Evolutionary conservation across 2,113 vertebrate genomes (phyloP).

Genomic region (Rhagologus leucostigma): DNA sequence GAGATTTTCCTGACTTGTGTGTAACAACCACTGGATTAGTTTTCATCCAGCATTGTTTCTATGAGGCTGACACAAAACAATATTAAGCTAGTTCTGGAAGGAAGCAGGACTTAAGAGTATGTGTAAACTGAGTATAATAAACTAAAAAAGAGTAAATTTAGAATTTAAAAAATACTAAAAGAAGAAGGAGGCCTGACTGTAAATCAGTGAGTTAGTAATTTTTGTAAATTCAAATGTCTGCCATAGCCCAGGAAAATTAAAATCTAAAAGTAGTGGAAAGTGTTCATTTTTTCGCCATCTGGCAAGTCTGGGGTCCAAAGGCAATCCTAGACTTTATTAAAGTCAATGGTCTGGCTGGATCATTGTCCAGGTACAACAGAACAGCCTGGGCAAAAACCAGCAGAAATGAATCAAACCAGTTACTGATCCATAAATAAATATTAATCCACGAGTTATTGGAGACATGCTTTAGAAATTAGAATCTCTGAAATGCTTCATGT

Average conservation of each 20-base stretch:
- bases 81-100: neutral
- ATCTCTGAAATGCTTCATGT: neutral
- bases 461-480: slow-evolving; percentile 8
- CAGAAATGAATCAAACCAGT: neutral
- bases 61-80: neutral
- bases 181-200: neutral
- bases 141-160: neutral
- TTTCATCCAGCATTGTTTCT: neutral
- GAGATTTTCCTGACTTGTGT: neutral
- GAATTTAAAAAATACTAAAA: neutral
- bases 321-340: neutral
- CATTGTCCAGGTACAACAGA: slow-evolving; percentile 11
- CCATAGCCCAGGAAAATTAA: neutral
- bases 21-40: neutral
- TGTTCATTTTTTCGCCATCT: neutral
- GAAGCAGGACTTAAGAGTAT: neutral
- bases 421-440: slow-evolving; percentile 35
- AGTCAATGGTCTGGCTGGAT: neutral
- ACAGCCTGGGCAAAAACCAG: neutral
- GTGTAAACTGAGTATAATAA: neutral
- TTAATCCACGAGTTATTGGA: neutral
- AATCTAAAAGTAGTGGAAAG: slow-evolving; percentile 6
- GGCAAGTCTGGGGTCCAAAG: neutral
- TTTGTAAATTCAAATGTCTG: neutral
- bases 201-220: neutral